Evolutionary conservation across 2,797 vertebrate species (phyloP).

Genomic region (Sebastes dallii): DNA sequence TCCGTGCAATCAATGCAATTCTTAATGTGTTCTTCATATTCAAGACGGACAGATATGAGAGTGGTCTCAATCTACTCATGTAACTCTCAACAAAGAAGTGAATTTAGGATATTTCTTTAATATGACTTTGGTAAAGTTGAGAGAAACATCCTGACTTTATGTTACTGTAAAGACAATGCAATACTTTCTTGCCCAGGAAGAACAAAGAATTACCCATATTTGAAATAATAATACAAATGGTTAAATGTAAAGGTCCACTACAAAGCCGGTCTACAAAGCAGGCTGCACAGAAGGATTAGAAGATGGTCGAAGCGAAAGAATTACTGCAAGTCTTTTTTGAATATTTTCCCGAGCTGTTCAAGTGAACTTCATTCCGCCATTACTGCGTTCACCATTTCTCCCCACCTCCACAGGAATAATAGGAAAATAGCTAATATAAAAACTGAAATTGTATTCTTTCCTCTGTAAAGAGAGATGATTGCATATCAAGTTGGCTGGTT

Average conservation of each 20-base stretch:
- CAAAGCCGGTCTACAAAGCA: background rate
- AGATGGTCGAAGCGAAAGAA: slow-evolving; percentile 16
- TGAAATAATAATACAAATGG: background rate
- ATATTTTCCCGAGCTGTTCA: slow-evolving; percentile 44
- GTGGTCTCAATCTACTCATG: background rate
- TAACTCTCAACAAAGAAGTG: background rate
- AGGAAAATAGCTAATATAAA: slow-evolving; percentile 74
- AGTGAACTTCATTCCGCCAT: slow-evolving; percentile 57
- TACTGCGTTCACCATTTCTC: slow-evolving; percentile 45
- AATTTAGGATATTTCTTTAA: background rate
- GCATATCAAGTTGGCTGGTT: slow-evolving; percentile 80
- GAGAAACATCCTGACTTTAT: background rate
- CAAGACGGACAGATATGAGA: background rate
- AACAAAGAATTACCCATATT: background rate
- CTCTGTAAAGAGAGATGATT: slow-evolving; percentile 79
- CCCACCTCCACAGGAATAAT: slow-evolving; percentile 66
- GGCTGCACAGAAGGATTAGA: slow-evolving; percentile 5
- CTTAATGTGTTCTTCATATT: background rate
- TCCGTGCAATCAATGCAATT: no score
- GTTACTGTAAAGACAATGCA: background rate
- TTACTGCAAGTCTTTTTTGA: slow-evolving; percentile 26
- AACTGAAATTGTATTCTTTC: slow-evolving; percentile 77
- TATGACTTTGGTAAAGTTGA: background rate
- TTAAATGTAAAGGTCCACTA: background rate
- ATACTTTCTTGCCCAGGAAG: background rate